phyloP scores from a whole-genome alignment of 2,113 vertebrate genomes.

The Monarcha castaneiventris region DNA sequence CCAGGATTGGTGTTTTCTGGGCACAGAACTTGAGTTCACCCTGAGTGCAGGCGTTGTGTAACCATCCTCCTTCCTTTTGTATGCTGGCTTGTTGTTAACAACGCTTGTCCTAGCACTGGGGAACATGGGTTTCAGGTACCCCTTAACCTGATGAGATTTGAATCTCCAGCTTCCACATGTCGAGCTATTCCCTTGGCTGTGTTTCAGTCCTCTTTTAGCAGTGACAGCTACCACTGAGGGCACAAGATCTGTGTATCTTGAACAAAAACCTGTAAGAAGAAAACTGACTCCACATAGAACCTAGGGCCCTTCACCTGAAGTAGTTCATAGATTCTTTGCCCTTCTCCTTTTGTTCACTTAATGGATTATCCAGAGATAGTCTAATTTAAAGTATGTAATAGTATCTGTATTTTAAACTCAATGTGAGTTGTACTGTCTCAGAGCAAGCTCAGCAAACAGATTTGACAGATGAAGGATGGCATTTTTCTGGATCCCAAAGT shows the following conservation, averaged over 20 bases:
- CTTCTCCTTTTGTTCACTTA: background rate
- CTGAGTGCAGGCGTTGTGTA: background rate
- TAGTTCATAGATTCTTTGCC: background rate
- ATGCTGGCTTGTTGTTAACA: background rate
- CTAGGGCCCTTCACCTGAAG: background rate
- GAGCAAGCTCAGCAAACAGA: background rate
- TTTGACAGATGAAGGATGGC: background rate
- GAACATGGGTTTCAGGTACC: background rate
- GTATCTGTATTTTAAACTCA: background rate
- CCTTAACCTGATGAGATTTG: background rate
- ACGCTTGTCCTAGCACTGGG: background rate
- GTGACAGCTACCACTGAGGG: background rate
- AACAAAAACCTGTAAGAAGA: background rate
- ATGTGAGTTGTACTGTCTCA: fast-evolving
- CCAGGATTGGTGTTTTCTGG: background rate
- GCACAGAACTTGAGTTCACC: background rate
- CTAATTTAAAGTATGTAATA: background rate
- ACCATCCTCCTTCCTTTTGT: background rate
- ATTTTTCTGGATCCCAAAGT: background rate
- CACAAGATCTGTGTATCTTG: background rate
- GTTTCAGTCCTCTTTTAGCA: background rate
- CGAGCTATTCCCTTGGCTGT: background rate
- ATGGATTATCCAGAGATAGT: background rate
- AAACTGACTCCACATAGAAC: background rate
- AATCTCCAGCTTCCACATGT: background rate